A percentile compares a stretch with the other conserved stretches of the same genome.
These are phyloP conservation scores for Sapayoa aenigma DNA, from an alignment of 2,113 vertebrate species.

Conservation along the genomic window DNA sequence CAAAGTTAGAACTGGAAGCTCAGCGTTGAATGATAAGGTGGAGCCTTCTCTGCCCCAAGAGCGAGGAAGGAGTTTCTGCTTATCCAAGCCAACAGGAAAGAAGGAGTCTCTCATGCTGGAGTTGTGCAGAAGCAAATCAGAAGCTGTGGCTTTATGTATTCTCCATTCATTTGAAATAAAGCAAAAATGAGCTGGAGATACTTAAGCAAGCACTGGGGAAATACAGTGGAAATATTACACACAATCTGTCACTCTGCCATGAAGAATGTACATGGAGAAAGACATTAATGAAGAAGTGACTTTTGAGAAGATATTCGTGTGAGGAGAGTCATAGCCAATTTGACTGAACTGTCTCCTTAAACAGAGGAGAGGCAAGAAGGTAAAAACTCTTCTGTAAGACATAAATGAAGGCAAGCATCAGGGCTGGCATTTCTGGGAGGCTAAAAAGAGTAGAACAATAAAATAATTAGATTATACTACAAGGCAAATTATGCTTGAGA, in stretches of 20 bases:
- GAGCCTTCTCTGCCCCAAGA: not conserved
- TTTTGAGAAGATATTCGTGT: not conserved
- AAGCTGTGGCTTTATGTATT: not conserved
- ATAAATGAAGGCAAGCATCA: not conserved
- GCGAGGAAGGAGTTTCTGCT: not conserved
- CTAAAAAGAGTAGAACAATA: not conserved
- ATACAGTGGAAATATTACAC: fast-evolving
- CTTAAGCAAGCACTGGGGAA: not conserved
- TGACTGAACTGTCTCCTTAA: not conserved
- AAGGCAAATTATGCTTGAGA: not conserved
- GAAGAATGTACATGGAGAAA: not conserved
- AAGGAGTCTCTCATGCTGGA: not conserved
- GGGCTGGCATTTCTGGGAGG: not conserved
- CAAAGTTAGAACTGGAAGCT: not conserved
- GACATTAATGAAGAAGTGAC: not conserved
- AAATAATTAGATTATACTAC: not conserved
- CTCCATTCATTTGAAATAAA: not conserved
- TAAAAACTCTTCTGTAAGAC: not conserved
- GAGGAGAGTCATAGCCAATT: not conserved
- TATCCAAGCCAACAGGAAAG: not conserved
- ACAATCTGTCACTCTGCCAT: not conserved
- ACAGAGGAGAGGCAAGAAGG: not conserved
- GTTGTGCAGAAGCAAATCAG: not conserved
- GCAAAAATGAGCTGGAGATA: not conserved
- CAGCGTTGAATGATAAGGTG: not conserved